Evolutionary conservation across 2,113 vertebrate species (phyloP).

Genomic region (Hystrix brachyura): DNA sequence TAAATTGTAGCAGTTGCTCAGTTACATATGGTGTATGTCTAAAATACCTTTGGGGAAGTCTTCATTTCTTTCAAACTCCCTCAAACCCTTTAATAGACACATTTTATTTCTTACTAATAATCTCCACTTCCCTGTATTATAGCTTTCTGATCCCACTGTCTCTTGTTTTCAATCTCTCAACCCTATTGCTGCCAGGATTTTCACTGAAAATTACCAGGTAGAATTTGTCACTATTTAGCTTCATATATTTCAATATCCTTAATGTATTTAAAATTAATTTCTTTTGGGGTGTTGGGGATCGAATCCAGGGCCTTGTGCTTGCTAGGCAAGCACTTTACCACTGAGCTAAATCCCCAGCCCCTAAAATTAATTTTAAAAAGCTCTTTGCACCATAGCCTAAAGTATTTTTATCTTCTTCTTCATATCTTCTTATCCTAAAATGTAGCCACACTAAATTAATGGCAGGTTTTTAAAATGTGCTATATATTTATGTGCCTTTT

Average conservation of each 20-base stretch:
- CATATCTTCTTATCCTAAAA: background rate
- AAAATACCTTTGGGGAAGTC: background rate
- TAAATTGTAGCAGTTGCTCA: background rate
- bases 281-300: too few relatives aligned
- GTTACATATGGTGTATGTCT: background rate
- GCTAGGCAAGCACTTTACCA: too few relatives aligned
- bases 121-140: background rate
- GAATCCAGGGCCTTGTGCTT: too few relatives aligned
- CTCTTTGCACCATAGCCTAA: background rate
- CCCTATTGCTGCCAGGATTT: background rate
- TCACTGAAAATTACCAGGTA: background rate
- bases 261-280: conserved; percentile 20
- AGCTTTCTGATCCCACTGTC: background rate
- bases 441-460: background rate
- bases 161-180: background rate
- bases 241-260: background rate
- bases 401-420: background rate
- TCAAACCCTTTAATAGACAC: background rate
- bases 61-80: background rate
- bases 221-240: background rate
- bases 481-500: background rate
- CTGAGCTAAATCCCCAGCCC: too few relatives aligned
- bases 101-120: background rate
- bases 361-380: background rate
- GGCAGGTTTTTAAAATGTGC: background rate